Evolutionary conservation across 2,113 vertebrate genomes (phyloP).

Genomic region (Chaetops frenatus): DNA sequence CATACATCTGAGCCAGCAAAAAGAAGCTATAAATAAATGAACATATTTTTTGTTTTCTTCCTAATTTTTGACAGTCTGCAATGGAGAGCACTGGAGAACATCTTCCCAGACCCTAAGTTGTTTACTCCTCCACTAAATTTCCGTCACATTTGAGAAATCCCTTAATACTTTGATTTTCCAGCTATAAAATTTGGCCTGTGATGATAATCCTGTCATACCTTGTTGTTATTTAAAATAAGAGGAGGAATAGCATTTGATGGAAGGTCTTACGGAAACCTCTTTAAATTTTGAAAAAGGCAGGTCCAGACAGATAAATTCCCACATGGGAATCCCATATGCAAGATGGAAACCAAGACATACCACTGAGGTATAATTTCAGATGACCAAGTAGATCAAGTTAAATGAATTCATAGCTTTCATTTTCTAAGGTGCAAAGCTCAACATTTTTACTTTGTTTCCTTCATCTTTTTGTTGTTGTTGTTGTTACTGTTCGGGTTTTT

Average conservation of each 20-base stretch:
- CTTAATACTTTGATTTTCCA: not conserved
- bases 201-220: not conserved
- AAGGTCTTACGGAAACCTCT: not conserved
- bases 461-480: not conserved
- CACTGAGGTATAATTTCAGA: not conserved
- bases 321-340: not conserved
- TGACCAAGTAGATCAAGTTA: not conserved
- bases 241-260: not conserved
- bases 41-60: not conserved
- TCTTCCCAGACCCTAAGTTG: not conserved
- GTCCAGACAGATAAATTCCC: not conserved
- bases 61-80: not conserved
- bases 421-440: not conserved
- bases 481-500: not conserved
- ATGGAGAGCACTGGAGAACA: not conserved
- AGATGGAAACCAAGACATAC: not conserved
- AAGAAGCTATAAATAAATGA: not conserved
- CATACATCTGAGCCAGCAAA: not conserved
- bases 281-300: not conserved
- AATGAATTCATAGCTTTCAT: not conserved
- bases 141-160: not conserved
- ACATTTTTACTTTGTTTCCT: not conserved
- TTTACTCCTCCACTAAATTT: not conserved
- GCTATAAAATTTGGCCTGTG: not conserved
- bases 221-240: not conserved